A percentile compares a stretch with the other conserved stretches of the same genome.
Conservation (phyloP, 2,113 vertebrate species). For the Phyllopteryx taeniolatus region DNA sequence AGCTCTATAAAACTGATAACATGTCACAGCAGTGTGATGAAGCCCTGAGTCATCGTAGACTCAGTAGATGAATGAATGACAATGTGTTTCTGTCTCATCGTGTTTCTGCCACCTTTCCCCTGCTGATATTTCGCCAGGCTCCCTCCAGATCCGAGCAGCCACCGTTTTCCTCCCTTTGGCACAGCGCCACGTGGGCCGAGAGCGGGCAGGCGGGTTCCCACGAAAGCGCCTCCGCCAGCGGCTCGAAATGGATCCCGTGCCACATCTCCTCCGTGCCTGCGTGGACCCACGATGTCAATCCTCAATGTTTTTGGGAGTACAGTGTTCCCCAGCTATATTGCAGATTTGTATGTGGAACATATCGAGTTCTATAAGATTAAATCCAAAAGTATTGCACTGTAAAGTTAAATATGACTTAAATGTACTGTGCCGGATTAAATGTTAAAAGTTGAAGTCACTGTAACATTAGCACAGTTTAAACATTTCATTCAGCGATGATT, state of each 20-base stretch:
- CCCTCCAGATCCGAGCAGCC: slow-evolving; percentile 74
- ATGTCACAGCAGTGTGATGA: not conserved
- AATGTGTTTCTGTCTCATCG: not conserved
- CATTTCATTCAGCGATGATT: too few species aligned
- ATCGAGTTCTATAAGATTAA: too few species aligned
- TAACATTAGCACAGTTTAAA: too few species aligned
- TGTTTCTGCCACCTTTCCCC: slow-evolving; percentile 66
- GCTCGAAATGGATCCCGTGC: slow-evolving; percentile 78
- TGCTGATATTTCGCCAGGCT: slow-evolving; percentile 55
- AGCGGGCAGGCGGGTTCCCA: slow-evolving; percentile 80
- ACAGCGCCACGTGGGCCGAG: slow-evolving; percentile 67
- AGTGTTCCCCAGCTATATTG: too few species aligned
- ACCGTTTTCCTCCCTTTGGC: slow-evolving; percentile 55
- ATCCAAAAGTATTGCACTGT: too few species aligned
- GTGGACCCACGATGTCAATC: not conserved
- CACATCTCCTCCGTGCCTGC: slow-evolving; percentile 77
- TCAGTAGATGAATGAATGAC: not conserved
- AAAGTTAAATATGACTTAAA: too few species aligned
- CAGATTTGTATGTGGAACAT: too few species aligned
- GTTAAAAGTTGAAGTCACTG: too few species aligned
- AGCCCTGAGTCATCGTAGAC: not conserved
- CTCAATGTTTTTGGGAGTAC: too few species aligned
- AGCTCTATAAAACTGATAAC: not conserved
- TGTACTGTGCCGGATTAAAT: too few species aligned
- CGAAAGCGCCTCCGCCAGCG: slow-evolving; percentile 65